These are phyloP conservation scores for Chamaetylas fuelleborni DNA, from an alignment of 2,113 vertebrate species.

Conservation along the genomic window DNA sequence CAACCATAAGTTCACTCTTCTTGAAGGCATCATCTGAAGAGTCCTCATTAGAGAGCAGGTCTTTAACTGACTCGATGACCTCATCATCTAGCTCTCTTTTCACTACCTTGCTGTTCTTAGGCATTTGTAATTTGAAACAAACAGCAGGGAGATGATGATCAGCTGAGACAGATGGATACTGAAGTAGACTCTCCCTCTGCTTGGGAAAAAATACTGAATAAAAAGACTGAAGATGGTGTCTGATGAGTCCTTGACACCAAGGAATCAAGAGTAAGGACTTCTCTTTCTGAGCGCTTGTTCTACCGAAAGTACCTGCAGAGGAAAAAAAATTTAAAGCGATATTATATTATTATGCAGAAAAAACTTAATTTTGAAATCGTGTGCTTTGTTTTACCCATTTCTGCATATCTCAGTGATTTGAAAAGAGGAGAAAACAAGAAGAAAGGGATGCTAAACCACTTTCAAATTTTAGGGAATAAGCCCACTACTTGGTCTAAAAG, in stretches of 20 bases:
- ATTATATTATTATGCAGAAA: not conserved
- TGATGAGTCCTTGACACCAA: conserved; percentile 26
- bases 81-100: conserved; percentile 97
- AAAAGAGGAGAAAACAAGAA: not conserved
- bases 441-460: not conserved
- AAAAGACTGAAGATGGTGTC: not conserved
- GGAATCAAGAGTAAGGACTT: conserved; percentile 18
- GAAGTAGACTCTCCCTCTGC: not conserved
- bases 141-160: not conserved
- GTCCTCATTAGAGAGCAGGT: conserved; percentile 96
- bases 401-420: not conserved
- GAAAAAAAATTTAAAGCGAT: not conserved
- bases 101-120: conserved; percentile 95
- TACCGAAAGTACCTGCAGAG: conserved; percentile 53
- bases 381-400: not conserved
- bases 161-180: not conserved
- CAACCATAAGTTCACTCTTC: conserved; percentile 88
- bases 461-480: not conserved
- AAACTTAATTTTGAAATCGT: not conserved
- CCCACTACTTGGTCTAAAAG: not conserved
- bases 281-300: not conserved
- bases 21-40: conserved; percentile 90
- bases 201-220: not conserved
- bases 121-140: conserved; percentile 83
- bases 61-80: conserved; percentile 93